phyloP scores from a whole-genome alignment of 2,888 invertebrate genomes.

The Lasioglossum malachurum region DNA sequence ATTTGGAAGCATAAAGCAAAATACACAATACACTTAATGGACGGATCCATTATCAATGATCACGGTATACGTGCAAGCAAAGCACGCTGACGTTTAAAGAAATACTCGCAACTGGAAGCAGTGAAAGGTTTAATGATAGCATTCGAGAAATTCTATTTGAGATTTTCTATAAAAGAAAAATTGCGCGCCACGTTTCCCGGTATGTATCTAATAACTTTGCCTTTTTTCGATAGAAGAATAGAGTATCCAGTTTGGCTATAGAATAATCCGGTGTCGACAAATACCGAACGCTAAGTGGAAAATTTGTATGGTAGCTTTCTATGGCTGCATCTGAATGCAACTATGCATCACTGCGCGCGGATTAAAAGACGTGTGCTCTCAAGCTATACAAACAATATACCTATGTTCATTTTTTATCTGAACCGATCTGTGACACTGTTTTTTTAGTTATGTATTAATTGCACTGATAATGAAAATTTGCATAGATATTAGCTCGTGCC shows the following conservation, averaged over 20 bases:
- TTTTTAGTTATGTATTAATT: too few species aligned
- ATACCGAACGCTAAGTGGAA: not conserved
- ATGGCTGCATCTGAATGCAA: not conserved
- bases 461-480: not conserved
- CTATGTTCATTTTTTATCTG: not conserved
- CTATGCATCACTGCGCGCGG: not conserved
- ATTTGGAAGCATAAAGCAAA: not conserved
- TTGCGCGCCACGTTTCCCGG: not conserved
- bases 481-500: not conserved
- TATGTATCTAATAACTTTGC: not conserved
- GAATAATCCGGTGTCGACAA: not conserved
- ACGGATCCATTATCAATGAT: not conserved
- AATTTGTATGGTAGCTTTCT: not conserved
- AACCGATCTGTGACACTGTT: not conserved
- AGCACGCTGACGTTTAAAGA: not conserved
- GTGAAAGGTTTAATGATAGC: not conserved
- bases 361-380: not conserved
- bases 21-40: not conserved
- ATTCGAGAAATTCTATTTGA: not conserved
- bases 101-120: not conserved
- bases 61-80: not conserved
- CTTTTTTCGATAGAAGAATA: not conserved
- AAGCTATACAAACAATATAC: not conserved
- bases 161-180: not conserved
- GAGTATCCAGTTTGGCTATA: not conserved